These are phyloP conservation scores for Drosophila recens DNA, from an alignment of 2,888 invertebrate genomes.

Conservation along the genomic window DNA sequence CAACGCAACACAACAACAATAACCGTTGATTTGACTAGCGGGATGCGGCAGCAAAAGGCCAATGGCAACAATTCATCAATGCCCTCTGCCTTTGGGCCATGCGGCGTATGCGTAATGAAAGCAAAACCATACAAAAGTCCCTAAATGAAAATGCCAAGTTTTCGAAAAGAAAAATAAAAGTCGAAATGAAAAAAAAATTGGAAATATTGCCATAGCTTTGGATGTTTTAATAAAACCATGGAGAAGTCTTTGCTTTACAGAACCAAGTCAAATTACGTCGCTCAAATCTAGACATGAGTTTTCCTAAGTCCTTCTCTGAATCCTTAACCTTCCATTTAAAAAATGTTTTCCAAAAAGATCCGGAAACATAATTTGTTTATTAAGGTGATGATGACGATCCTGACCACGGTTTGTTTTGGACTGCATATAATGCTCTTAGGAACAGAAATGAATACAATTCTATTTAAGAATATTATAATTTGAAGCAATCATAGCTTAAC, in stretches of 20 bases:
- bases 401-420: too few relatives aligned
- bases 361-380: too few relatives aligned
- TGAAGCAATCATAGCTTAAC: neutral
- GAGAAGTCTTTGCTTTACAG: too few relatives aligned
- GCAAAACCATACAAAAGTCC: conserved; percentile 11
- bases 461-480: neutral
- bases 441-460: neutral
- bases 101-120: conserved; percentile 73
- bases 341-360: too few relatives aligned
- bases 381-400: too few relatives aligned
- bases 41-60: conserved; percentile 32
- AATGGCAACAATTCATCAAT: conserved; percentile 76
- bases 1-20: conserved; percentile 37
- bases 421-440: too few relatives aligned
- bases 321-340: too few relatives aligned
- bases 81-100: conserved; percentile 41
- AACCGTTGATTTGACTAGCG: conserved; percentile 64
- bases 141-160: conserved; percentile 2
- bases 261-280: too few relatives aligned
- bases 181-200: neutral
- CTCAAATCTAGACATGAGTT: too few relatives aligned
- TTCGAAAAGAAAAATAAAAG: neutral
- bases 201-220: neutral
- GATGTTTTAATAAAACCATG: neutral
- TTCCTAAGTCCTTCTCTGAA: too few relatives aligned